Base-by-base conservation (phyloP, 2,113 vertebrate species). In the Mionectes macconnelli region DNA sequence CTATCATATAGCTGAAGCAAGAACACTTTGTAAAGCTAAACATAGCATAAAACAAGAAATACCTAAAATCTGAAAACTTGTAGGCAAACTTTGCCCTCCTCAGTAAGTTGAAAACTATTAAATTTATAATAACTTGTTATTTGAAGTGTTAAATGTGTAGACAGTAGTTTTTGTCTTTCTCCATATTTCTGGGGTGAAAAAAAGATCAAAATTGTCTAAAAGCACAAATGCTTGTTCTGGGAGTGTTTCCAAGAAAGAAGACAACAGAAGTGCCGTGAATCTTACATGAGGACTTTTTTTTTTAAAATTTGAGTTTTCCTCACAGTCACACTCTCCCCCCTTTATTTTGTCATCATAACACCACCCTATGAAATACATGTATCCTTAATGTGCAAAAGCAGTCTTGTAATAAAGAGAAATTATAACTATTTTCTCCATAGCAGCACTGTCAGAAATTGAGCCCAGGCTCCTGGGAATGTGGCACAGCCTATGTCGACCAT, bases 401-500 rank as follows among this genome's bases (percentile, higher is more conserved):
- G 12, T 52, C 25, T 19, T 81, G 19, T 37, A 93, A 67, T 45
- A 69, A 1, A 33, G 52, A 66, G 35, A 74, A 73, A 69, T 22
- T 66, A 0, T 60, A 82, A 67, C 49, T 53, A 40, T 92, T 84
- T 81, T 84, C 28, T 63, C 17, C 14, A 40, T 21, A 75, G 33
- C 55, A 22, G 3, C 27, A 47, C 11, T 49, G 2, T 60, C 64
- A 94, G 52, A 92, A 89, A 42, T 19, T 64, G 20, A 75, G 31
- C 9, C 7, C 24, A 60, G 24, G 12, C 19, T 42, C 13, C n/a
- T 25, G 37, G 19, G 18, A 89, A 44, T 44, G 25, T 47, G 33
- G 7, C 8, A 78, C 39, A 89, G 8, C 18, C 47, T 73, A 49
- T 42, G 27, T 3, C 0, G 0, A 47, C 22, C 22, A 18, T 49